Conservation (phyloP, 2,113 vertebrate species). For the Asarcornis scutulata region DNA sequence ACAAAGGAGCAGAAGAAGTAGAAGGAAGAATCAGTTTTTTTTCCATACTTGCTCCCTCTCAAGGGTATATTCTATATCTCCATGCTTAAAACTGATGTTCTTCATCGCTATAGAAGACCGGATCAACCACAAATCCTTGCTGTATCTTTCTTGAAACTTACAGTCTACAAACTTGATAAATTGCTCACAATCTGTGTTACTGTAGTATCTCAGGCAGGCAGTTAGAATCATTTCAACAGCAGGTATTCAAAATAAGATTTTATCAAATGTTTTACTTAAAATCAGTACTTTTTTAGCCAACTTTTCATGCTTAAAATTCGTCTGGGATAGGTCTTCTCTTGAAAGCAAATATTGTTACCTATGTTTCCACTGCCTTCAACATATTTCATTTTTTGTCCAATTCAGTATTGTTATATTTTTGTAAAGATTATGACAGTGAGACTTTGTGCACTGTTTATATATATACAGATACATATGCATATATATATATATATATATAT, state of each 20-base stretch:
- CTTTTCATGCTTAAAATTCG: not conserved
- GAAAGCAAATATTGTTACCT: not conserved
- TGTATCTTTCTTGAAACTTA: not conserved
- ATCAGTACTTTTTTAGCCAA: not conserved
- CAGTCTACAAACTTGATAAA: not conserved
- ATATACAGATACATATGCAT: no score
- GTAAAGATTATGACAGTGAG: not conserved
- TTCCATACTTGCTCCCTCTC: not conserved
- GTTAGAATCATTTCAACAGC: not conserved
- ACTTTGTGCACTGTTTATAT: not conserved
- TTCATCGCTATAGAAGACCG: not conserved
- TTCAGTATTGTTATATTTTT: not conserved
- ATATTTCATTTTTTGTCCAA: not conserved
- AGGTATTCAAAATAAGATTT: not conserved
- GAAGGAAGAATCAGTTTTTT: not conserved
- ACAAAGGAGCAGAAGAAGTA: not conserved
- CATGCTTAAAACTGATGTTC: not conserved
- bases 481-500: not conserved
- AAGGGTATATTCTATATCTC: not conserved
- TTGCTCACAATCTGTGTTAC: not conserved
- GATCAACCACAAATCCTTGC: not conserved
- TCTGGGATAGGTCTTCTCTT: not conserved
- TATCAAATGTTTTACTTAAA: not conserved
- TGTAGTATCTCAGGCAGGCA: not conserved
- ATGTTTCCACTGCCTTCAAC: not conserved